Percentiles rank a stretch among this genome's conserved stretches.
These are phyloP conservation scores for Argynnis bischoffii DNA, from an alignment of 2,888 invertebrate species.

Conservation along the genomic window DNA sequence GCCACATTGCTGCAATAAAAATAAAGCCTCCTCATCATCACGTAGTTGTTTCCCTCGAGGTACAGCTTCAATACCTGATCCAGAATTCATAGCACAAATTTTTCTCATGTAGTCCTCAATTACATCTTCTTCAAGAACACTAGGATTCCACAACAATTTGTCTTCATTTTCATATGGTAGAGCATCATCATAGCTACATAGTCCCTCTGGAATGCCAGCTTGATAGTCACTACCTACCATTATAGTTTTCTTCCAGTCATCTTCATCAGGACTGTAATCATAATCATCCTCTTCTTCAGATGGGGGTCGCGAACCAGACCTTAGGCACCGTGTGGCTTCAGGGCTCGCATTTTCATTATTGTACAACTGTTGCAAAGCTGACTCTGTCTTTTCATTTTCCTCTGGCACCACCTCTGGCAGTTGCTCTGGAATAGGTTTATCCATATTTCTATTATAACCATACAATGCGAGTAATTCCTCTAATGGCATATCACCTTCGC, in stretches of 20 bases:
- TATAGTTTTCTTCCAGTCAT: constrained; percentile 96
- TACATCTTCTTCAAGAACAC: constrained; percentile 85
- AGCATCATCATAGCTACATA: constrained; percentile 96
- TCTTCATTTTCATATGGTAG: constrained; percentile 97
- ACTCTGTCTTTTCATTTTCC: constrained; percentile 71
- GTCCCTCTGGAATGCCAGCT: constrained; percentile 95
- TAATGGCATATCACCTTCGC: constrained; percentile 98
- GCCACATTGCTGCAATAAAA: constrained; percentile 94
- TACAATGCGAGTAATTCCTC: constrained; percentile 96
- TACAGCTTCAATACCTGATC: constrained; percentile 77
- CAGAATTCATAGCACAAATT: constrained; percentile 76
- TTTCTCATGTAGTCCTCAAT: constrained; percentile 91
- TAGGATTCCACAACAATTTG: constrained; percentile 96
- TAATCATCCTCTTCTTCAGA: constrained; percentile 93
- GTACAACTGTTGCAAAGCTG: constrained; percentile 75
- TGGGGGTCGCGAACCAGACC: constrained; percentile 87
- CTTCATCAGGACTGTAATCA: constrained; percentile 92
- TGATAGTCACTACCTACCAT: constrained; percentile 98
- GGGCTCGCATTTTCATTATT: constrained; percentile 67
- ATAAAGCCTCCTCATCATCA: constrained; percentile 95
- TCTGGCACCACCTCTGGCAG: constrained; percentile 64
- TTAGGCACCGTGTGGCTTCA: constrained; percentile 72
- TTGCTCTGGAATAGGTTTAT: constrained; percentile 62
- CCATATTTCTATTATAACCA: constrained; percentile 84
- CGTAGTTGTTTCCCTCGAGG: constrained; percentile 89